Evolutionary conservation across 2,113 vertebrate genomes (phyloP), one percentile per base, ranked within the genome.

Genomic region (Lagopus muta): DNA sequence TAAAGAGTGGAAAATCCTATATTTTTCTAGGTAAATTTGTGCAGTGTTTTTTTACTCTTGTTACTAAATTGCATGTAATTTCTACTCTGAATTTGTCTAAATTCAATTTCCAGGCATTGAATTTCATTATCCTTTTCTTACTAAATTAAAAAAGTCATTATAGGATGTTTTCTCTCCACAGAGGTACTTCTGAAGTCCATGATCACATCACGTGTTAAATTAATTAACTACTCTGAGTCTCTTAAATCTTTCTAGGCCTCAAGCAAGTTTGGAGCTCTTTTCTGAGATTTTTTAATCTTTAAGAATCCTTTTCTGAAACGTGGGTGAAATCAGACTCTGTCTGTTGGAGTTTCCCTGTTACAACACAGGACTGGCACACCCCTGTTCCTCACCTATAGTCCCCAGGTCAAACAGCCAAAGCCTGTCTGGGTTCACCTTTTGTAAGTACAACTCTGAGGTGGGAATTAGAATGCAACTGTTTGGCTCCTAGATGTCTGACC

Each of bases 71-170:
- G 45, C 64, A 92, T 71, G 50, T 91, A 74, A 95, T 95, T 95
- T 93, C 96, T 91, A 62, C 60, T 91, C 84, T 92, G 84, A 96
- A 96, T 96, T 96, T 93, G 84, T 67, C 45, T 92, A 74, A 94
- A 94, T 91, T 95, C 40, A 82, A 95, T 95, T 95, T 96, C 87
- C 89, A 94, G 69, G 74, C 84, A 92, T 95, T 94, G 75, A 82
- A 95, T 93, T 94, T 96, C 87, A 96, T 96, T 96, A 95, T 60
- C 55, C 60, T 28, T 79, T 92, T 77, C 94, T 91, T 96, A 91
- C 91, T 64, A 82, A 94, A 91, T 93, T 95, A 94, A 96, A 93
- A 75, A 91, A 95, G 84, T 93, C 84, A 88, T 94, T 95, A 92
- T 88, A 93, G 87, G 94, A 96, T 91, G 87, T 74, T 93, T 89